These are phyloP conservation scores for Caenorhabditis wallacei DNA, from an alignment of 2,888 invertebrate genomes.

Conservation along the genomic window DNA sequence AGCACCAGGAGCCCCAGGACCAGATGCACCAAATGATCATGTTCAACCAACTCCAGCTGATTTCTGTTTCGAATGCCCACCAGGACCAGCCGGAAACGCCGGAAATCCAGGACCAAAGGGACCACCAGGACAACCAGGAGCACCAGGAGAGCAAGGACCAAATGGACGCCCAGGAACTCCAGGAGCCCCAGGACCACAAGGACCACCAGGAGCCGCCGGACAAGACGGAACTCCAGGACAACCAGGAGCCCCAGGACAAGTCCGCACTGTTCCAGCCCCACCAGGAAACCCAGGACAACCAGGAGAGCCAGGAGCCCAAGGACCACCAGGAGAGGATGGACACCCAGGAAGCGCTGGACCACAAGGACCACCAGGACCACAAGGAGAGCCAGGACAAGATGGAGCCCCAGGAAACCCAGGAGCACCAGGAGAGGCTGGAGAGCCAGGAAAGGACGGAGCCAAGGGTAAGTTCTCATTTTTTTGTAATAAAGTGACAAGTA, in stretches of 20 bases:
- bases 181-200: slow-evolving; percentile 78
- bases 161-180: slow-evolving; percentile 77
- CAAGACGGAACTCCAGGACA: slow-evolving; percentile 78
- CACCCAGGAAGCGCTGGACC: slow-evolving; percentile 71
- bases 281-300: slow-evolving; percentile 77
- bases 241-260: slow-evolving; percentile 76
- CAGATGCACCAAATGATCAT: slow-evolving; percentile 74
- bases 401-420: slow-evolving; percentile 74
- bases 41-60: slow-evolving; percentile 71
- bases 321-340: slow-evolving; percentile 76
- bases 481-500: background rate
- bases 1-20: slow-evolving; percentile 73
- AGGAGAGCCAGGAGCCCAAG: slow-evolving; percentile 75
- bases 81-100: slow-evolving; percentile 76
- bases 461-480: slow-evolving; percentile 35
- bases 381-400: slow-evolving; percentile 73
- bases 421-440: slow-evolving; percentile 74
- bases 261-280: slow-evolving; percentile 74
- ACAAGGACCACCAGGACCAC: slow-evolving; percentile 75
- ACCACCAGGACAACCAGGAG: slow-evolving; percentile 73
- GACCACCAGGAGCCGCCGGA: slow-evolving; percentile 76
- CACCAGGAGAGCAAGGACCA: slow-evolving; percentile 74
- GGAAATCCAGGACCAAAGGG: slow-evolving; percentile 78
- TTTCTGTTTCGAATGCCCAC: slow-evolving; percentile 76
- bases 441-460: slow-evolving; percentile 72